phyloP scores from a whole-genome alignment of 2,888 invertebrate species.

The Clepsis dumicolana region DNA sequence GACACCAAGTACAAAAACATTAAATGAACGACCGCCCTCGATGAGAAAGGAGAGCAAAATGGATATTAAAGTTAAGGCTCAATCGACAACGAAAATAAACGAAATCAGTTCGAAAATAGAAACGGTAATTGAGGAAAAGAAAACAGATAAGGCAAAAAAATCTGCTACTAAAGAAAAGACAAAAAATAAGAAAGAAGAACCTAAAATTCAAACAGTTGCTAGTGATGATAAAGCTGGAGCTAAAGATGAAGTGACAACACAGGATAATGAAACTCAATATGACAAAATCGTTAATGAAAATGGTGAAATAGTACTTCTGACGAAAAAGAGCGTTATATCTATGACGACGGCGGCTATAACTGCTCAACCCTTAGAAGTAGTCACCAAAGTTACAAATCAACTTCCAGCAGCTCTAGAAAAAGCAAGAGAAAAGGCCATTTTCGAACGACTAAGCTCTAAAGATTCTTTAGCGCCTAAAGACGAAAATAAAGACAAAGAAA shows the following conservation, averaged over 20 bases:
- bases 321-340: constrained; percentile 82
- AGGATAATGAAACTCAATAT: constrained; percentile 81
- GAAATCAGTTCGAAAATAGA: constrained; percentile 63
- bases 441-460: constrained; percentile 78
- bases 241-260: constrained; percentile 66
- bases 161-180: constrained; percentile 41
- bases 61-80: constrained; percentile 65
- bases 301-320: constrained; percentile 76
- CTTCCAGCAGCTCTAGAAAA: constrained; percentile 79
- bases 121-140: constrained; percentile 55
- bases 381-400: constrained; percentile 84
- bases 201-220: constrained; percentile 49
- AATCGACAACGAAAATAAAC: constrained; percentile 68
- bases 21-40: constrained; percentile 72
- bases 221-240: constrained; percentile 56
- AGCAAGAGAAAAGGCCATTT: constrained; percentile 80
- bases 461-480: constrained; percentile 78
- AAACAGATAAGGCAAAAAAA: constrained; percentile 46
- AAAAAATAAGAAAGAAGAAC: constrained; percentile 46
- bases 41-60: constrained; percentile 69
- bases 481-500: constrained; percentile 52
- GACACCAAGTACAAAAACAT: constrained; percentile 74
- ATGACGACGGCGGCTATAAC: constrained; percentile 87
- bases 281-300: constrained; percentile 76
- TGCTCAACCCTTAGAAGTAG: constrained; percentile 84